phyloP scores from a whole-genome alignment of 2,797 vertebrate genomes.

The Anguilla obscura region DNA sequence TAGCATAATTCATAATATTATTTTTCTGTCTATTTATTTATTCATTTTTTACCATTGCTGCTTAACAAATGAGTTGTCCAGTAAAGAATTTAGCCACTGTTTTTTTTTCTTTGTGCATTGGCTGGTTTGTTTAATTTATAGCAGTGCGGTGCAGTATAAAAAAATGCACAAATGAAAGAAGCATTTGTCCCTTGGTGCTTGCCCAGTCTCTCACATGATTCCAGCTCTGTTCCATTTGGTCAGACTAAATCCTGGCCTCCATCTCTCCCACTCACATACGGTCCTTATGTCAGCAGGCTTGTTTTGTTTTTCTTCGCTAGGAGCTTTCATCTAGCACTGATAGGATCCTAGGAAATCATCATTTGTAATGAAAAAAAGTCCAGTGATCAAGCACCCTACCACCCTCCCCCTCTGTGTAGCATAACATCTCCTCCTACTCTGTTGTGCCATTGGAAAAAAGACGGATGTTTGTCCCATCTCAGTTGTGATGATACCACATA shows the following conservation, averaged over 20 bases:
- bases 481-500: neutral
- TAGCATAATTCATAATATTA: neutral
- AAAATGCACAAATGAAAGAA: constrained; percentile 26
- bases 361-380: constrained; percentile 3
- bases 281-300: neutral
- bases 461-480: neutral
- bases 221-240: constrained; percentile 33
- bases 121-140: constrained; percentile 21
- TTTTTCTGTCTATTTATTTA: neutral
- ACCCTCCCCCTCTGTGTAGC: neutral
- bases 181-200: constrained; percentile 33
- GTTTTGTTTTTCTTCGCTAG: neutral
- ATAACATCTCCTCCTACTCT: neutral
- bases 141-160: constrained; percentile 11
- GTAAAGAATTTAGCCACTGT: neutral
- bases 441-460: constrained; percentile 6
- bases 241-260: constrained; percentile 21
- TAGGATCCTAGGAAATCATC: constrained; percentile 30
- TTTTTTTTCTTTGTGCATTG: neutral
- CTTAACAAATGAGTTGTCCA: neutral
- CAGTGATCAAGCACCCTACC: constrained; percentile 8
- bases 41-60: neutral
- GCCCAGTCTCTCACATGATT: constrained; percentile 25
- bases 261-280: constrained; percentile 31
- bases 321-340: constrained; percentile 12